Base-by-base conservation (phyloP, 30 jellyfish, hydroid and myxozoan genomes). In the Chrysaora quinquecirrha region DNA sequence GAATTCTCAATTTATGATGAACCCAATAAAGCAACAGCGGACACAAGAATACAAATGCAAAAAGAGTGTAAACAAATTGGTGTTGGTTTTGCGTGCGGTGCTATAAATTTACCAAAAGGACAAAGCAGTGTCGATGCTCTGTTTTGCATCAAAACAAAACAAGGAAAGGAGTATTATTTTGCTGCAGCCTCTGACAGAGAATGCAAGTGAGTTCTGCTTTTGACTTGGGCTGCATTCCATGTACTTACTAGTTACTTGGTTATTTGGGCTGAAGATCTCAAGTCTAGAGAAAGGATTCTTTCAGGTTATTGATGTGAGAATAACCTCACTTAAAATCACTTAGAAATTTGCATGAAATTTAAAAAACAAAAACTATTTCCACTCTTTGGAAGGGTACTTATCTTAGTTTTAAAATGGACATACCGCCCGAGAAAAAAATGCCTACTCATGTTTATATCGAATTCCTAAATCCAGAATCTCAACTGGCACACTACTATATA, bases 11-110 rank as follows among this genome's bases (percentile, higher is more conserved):
- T 87, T 14, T 93, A 86, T 71, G 93, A 81, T 0, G 71, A 60
- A 25, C 93, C 97, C 12, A 70, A 87, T 9, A 85, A 93, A 32
- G 97, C 97, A 43, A 68, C 98, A 9, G 95, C 98, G 10, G 94
- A 87, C 20, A 60, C 85, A 20, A 76, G 98, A 50, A 75, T 93
- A 14, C 85, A 80, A 49, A 34, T 93, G 88, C 71, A 63, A 60
- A 48, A 77, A 20, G 96, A 93, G 19, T 76, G 91, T 54, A 75
- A 73, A 30, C 54, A 78, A 34, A 80, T 93, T 27, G 83, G 56
- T 56, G 56, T 76, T 34, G 98, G 97, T 1, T 93, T 87, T 80
- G 98, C 95, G n/a, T 87, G 96, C 73, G 98, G 98, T 25, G 50
- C 93, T 33, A 82, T 87, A 4, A 93, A 86, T 82, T 69, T 93